These are phyloP conservation scores for Sula dactylatra DNA, from an alignment of 2,113 vertebrate species.

Conservation along the genomic window DNA sequence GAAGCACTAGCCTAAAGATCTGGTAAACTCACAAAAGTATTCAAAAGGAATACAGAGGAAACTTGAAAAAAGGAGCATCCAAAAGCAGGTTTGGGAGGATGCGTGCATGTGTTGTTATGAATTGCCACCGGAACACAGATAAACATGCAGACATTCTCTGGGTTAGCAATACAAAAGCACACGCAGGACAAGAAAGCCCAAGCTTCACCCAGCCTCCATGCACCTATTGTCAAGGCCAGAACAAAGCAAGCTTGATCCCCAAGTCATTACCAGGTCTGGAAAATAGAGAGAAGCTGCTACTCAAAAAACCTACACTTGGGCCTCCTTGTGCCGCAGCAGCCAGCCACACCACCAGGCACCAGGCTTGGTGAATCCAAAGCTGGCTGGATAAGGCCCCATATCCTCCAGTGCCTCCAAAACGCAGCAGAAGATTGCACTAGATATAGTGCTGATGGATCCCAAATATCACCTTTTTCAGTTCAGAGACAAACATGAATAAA, in stretches of 20 bases:
- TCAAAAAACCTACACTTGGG: neutral
- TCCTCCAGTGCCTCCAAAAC: neutral
- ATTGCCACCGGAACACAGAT: neutral
- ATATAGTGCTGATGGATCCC: neutral
- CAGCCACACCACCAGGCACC: rapidly evolving
- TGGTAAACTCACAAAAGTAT: neutral
- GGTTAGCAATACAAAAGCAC: neutral
- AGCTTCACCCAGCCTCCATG: neutral
- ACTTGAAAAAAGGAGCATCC: neutral
- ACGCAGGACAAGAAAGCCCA: neutral
- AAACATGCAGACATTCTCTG: neutral
- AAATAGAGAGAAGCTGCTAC: neutral
- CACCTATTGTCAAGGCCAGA: rapidly evolving
- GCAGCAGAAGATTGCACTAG: neutral
- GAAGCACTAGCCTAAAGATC: neutral
- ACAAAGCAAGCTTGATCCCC: neutral
- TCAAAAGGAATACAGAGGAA: neutral
- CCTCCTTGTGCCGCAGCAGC: neutral
- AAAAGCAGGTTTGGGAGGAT: neutral
- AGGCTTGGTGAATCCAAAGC: neutral
- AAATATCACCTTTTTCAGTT: neutral
- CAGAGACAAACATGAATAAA: neutral
- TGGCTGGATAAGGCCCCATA: neutral
- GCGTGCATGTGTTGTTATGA: rapidly evolving
- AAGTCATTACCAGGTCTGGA: neutral